Evolutionary conservation across 2,113 vertebrate genomes (phyloP).

Genomic region (Datnioides undecimradiatus): DNA sequence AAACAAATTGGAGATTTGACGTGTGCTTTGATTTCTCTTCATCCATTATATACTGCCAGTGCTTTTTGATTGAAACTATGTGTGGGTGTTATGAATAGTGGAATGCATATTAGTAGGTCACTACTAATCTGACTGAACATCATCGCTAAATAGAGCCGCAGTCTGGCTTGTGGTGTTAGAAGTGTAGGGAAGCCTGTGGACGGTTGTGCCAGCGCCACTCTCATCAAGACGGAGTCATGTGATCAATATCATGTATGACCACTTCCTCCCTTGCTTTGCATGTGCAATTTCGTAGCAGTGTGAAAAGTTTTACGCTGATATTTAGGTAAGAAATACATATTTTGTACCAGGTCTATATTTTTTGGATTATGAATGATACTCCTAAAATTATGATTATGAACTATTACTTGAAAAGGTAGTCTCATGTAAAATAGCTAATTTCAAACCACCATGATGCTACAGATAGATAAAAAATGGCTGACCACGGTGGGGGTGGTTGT

Average conservation of each 20-base stretch:
- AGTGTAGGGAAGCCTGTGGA: no score
- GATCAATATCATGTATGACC: background rate
- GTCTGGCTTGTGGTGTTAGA: background rate
- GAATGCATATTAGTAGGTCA: background rate
- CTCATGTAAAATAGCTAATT: no score
- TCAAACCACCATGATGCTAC: no score
- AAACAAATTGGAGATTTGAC: conserved; percentile 54
- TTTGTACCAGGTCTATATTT: no score
- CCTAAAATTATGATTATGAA: no score
- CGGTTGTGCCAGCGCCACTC: background rate
- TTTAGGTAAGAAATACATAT: background rate
- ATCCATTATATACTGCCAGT: background rate
- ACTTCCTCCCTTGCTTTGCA: no score
- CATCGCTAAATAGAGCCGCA: background rate
- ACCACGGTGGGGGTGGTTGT: no score
- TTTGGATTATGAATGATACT: no score
- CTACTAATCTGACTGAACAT: background rate
- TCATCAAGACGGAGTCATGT: background rate
- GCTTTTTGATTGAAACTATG: background rate
- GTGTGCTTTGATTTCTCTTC: conserved; percentile 34
- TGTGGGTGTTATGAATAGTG: background rate
- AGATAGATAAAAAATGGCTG: no score
- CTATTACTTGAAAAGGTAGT: no score
- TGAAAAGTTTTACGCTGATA: background rate
- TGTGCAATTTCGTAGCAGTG: no score